A percentile compares a stretch with the other conserved stretches of the same genome.
phyloP scores from a whole-genome alignment of 2,888 invertebrate genomes.

The Anodontia alba region DNA sequence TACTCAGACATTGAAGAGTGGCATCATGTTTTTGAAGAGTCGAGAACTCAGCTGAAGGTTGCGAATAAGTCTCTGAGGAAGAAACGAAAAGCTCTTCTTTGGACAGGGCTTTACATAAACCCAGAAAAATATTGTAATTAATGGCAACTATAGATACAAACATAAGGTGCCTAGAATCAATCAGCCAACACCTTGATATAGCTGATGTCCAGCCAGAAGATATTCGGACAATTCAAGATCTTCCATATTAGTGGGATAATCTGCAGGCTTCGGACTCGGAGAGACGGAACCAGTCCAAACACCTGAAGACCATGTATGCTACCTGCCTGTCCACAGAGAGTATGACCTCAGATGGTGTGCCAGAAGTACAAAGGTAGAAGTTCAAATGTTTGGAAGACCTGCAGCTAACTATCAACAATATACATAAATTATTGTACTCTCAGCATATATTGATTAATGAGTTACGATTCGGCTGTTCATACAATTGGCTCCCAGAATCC shows the following conservation, averaged over 20 bases:
- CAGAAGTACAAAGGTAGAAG: slow-evolving; percentile 45
- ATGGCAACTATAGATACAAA: slow-evolving; percentile 94
- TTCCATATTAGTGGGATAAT: slow-evolving; percentile 80
- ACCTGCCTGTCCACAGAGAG: slow-evolving; percentile 51
- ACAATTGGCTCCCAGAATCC: slow-evolving; percentile 59
- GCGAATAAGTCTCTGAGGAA: slow-evolving; percentile 86
- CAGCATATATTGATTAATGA: slow-evolving; percentile 57
- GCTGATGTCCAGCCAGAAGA: slow-evolving; percentile 86
- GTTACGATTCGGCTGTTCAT: slow-evolving; percentile 40
- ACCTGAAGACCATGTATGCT: slow-evolving; percentile 69
- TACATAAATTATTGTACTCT: slow-evolving; percentile 57
- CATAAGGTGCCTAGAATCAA: slow-evolving; percentile 91
- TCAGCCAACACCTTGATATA: slow-evolving; percentile 84
- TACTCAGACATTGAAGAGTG: slow-evolving; percentile 90
- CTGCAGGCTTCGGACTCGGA: slow-evolving; percentile 76
- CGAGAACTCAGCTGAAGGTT: slow-evolving; percentile 88
- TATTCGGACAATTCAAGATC: slow-evolving; percentile 85
- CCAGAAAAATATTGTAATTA: slow-evolving; percentile 87
- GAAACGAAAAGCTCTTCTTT: slow-evolving; percentile 77
- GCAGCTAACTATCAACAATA: slow-evolving; percentile 41
- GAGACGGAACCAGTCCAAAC: slow-evolving; percentile 74
- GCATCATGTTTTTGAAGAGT: slow-evolving; percentile 88
- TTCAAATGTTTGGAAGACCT: slow-evolving; percentile 67
- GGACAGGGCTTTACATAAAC: slow-evolving; percentile 79
- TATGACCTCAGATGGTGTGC: slow-evolving; percentile 39